Percentiles rank a stretch among this genome's conserved stretches.
Evolutionary conservation across 2,797 vertebrate genomes (phyloP).

Genomic region (Natrix natrix): DNA sequence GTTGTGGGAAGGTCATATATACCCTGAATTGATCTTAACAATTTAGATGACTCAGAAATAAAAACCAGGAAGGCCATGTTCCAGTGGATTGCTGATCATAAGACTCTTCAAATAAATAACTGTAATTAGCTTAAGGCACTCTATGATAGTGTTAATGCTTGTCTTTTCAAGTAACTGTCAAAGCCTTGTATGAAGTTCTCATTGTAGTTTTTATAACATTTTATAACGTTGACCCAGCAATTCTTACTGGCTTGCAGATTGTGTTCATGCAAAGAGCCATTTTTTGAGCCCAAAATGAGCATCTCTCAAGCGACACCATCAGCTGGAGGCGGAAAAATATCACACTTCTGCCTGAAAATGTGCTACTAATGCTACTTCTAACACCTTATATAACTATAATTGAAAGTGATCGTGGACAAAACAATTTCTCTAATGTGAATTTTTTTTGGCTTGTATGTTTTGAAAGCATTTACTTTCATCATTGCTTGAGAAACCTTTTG

Average conservation of each 20-base stretch:
- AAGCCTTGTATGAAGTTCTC: neutral
- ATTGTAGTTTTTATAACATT: neutral
- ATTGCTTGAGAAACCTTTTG: conserved; percentile 24
- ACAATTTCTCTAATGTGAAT: conserved; percentile 29
- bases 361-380: conserved; percentile 33
- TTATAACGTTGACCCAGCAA: neutral
- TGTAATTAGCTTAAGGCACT: neutral
- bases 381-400: conserved; percentile 36
- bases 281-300: conserved; percentile 21
- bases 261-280: neutral
- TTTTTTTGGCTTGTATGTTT: neutral
- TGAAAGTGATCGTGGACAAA: conserved; percentile 33
- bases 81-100: neutral
- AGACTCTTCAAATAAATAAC: neutral
- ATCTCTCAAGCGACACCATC: conserved; percentile 23
- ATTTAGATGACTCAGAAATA: neutral
- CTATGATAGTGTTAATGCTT: neutral
- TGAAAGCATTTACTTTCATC: neutral
- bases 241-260: neutral
- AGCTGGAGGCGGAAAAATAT: neutral
- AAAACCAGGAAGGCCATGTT: neutral
- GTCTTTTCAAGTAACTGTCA: neutral
- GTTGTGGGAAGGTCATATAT: neutral
- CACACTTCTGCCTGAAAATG: conserved; percentile 26
- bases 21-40: neutral